Conservation (phyloP, 2,888 invertebrate genomes). For the Drosophila acutilabella region DNA sequence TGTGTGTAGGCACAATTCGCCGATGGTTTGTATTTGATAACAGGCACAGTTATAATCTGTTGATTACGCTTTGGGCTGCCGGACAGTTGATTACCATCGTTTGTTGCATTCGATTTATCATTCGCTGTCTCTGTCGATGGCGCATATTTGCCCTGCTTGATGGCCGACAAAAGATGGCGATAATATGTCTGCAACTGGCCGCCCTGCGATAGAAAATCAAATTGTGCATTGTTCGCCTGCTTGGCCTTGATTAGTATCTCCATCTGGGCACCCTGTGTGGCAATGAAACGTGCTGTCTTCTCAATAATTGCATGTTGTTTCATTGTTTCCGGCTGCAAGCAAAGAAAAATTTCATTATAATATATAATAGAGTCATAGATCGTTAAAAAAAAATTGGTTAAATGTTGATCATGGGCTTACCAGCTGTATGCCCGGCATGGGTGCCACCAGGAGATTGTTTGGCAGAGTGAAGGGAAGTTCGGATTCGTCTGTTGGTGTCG, state of each 20-base stretch:
- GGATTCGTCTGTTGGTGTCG: constrained; percentile 87
- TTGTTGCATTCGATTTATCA: constrained; percentile 27
- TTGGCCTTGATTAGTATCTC: constrained; percentile 99
- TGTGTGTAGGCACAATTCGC: constrained; percentile 95
- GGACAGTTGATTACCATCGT: constrained; percentile 42
- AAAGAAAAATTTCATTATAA: background rate
- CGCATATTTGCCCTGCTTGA: constrained; percentile 88
- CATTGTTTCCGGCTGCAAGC: constrained; percentile 91
- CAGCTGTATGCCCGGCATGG: constrained; percentile 88
- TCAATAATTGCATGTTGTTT: constrained; percentile 97
- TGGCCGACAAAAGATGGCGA: constrained; percentile 89
- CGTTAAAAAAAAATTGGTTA: background rate
- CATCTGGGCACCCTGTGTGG: constrained; percentile 97
- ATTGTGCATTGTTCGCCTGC: constrained; percentile 96
- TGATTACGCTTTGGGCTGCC: constrained; percentile 44
- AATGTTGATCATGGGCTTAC: constrained; percentile 85
- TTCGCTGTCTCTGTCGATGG: constrained; percentile 61
- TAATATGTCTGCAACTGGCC: constrained; percentile 95
- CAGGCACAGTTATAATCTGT: constrained; percentile 86
- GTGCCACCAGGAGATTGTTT: constrained; percentile 90
- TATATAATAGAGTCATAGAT: no score
- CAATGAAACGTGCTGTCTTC: constrained; percentile 95
- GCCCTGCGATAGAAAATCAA: constrained; percentile 96
- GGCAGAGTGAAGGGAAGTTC: constrained; percentile 92
- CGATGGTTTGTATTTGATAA: constrained; percentile 91